Percentiles rank a stretch among this genome's conserved stretches.
These are phyloP conservation scores for Emberiza fucata DNA, from an alignment of 2,113 vertebrate genomes.

Conservation along the genomic window DNA sequence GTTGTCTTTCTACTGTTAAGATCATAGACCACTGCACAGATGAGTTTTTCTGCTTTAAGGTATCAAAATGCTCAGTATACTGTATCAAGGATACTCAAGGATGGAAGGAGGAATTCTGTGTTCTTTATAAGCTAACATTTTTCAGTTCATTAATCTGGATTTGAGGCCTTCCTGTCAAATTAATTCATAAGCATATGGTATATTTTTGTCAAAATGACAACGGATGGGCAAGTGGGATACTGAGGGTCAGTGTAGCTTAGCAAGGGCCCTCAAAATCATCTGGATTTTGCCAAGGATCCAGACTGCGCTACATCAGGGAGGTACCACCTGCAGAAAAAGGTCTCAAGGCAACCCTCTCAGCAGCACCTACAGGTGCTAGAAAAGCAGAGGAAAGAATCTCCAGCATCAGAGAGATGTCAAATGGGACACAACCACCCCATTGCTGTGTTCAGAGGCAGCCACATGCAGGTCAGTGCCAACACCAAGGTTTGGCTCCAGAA, in stretches of 20 bases:
- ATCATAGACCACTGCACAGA: conserved; percentile 72
- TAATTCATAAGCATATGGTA: not conserved
- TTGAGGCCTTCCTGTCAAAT: not conserved
- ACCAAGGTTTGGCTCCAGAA: not conserved
- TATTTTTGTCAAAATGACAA: not conserved
- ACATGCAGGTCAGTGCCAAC: accelerated
- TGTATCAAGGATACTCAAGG: not conserved
- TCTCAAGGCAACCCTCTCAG: not conserved
- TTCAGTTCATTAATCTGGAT: not conserved
- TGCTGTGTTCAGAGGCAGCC: accelerated
- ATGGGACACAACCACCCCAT: not conserved
- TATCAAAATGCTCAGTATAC: conserved; percentile 25
- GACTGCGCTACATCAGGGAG: not conserved
- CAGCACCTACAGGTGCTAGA: not conserved
- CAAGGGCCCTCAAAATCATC: not conserved
- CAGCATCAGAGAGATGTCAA: not conserved
- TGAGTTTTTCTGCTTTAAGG: conserved; percentile 83
- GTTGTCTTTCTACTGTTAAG: conserved; percentile 74
- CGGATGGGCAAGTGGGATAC: not conserved
- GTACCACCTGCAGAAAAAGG: not conserved
- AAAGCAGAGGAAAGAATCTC: not conserved
- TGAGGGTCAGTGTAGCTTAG: not conserved
- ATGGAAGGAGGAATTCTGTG: not conserved
- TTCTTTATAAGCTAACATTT: not conserved
- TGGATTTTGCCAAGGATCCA: not conserved